Base-by-base conservation (phyloP, 2,113 vertebrate genomes). In the Urocitellus parryii region DNA sequence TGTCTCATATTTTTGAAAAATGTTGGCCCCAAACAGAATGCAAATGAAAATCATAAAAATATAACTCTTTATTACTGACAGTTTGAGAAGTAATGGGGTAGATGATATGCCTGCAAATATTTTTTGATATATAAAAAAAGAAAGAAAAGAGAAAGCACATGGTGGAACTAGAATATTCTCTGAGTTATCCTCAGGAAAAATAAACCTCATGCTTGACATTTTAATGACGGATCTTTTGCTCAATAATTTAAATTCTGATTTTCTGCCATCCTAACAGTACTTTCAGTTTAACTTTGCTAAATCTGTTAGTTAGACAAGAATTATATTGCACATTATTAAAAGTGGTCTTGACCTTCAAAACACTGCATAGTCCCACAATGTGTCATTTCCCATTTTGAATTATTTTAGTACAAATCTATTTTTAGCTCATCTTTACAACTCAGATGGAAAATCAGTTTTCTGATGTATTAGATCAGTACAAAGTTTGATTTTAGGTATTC, bases 171-270 rank as follows among this genome's bases (percentile, higher is more conserved):
- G 45, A 92, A 74, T 96, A 88, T 53, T 77, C 65, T 58, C 4
- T 53, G 32, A 96, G 8, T 85, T 88, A 8, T 51, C 91, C 48
- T 20, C 48, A 67, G 65, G 67, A 87, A 96, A 95, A 93, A 94
- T 76, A 51, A 93, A 90, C 53, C 91, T 88, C 48, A 93, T 82
- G 58, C 51, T 89, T 90, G 51, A 88, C 45, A 90, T 95, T 96
- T 96, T 92, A 95, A 93, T 39, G 87, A 80, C 65, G 92, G 70
- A 11, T 94, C n/a, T 34, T 37, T 76, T 89, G 39, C 70, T 95
- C 63, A 93, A 77, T 97, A 91, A 85, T 93, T 97, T 96, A 91
- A 90, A 95, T 83, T 93, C 76, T 76, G 65, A 96, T 87, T 90
- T 78, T 84, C 29, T 90, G 56, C 74, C 80, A 88, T 90, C 79